Base-by-base conservation (phyloP, 2,888 invertebrate genomes). In the Osmoderma eremita region DNA sequence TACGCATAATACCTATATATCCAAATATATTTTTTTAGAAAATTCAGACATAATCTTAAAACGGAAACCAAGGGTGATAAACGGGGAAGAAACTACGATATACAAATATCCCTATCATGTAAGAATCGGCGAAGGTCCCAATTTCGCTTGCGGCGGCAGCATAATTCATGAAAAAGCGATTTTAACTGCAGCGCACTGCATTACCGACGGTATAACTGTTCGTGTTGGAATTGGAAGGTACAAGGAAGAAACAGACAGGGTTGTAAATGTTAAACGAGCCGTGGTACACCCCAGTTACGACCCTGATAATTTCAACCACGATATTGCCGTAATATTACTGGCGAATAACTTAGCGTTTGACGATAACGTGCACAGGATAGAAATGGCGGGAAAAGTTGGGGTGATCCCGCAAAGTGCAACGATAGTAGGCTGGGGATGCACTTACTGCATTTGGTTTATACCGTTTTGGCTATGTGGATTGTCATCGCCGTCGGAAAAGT, bases 151-250 rank as follows among this genome's bases (percentile, higher is more conserved):
- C 8, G 63, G 63, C 8, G 63, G 63, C 12, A 36, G 50, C 30
- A 45, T 64, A n/a, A 41, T 64, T 41, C 13, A 18, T 10, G 30
- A 30, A 4, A 53, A 12, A 4, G 53, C 41, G 12, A 64, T 64
- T 51, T 24, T 53, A n/a, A 64, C 63, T 17, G 63, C 63, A 6
- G 63, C 63, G 8, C 63, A 64, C 17, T 64, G 63, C 22, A 18
- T 53, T 24, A 22, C 3, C 13, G 22, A 8, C 41, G 41, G 8
- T 13, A 41, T 42, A 12, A 30, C 8, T 4, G 45, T 61, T 24
- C 45, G 24, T 6, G 1, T 48, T 13, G 48, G 48, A 2, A 17
- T 8, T 10, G 17, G 17, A 1, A 24, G 12, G 17, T 61, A 42
- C 13, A 45, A 36, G 10, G 10, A n/a, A 18, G 15, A n/a, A 41